A percentile compares a stretch with the other conserved stretches of the same genome.
Conservation (phyloP, 2,113 vertebrate species). For the Antidorcas marsupialis region DNA sequence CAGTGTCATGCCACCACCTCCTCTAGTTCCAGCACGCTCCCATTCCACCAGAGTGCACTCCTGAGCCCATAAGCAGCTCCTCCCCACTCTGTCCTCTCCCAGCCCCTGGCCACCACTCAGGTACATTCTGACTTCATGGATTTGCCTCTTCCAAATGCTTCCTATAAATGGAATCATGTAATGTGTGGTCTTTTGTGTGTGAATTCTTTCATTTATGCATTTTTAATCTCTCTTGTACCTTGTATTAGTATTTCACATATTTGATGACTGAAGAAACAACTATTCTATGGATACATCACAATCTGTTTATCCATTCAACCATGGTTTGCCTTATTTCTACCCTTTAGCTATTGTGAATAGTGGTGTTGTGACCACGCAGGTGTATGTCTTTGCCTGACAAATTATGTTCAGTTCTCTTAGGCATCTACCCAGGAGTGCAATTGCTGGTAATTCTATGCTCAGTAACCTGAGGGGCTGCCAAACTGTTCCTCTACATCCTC, state of each 20-base stretch:
- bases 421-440: not conserved
- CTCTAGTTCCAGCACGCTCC: not conserved
- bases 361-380: not conserved
- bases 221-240: not conserved
- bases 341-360: not conserved
- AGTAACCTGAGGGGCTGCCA: not conserved
- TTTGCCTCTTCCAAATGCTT: not conserved
- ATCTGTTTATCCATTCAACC: not conserved
- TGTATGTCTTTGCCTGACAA: not conserved
- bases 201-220: not conserved
- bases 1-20: no score
- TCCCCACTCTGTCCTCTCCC: not conserved
- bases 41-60: fast-evolving
- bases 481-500: not conserved
- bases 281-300: not conserved
- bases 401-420: not conserved
- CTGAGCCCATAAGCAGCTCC: not conserved
- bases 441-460: not conserved
- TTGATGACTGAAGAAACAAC: not conserved
- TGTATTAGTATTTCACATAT: not conserved
- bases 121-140: not conserved
- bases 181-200: not conserved
- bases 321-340: not conserved
- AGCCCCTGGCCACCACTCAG: not conserved
- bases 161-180: not conserved